A percentile compares a stretch with the other conserved stretches of the same genome.
Conservation (phyloP, 1,140 invertebrate genomes). For the Trichogramma pretiosum region DNA sequence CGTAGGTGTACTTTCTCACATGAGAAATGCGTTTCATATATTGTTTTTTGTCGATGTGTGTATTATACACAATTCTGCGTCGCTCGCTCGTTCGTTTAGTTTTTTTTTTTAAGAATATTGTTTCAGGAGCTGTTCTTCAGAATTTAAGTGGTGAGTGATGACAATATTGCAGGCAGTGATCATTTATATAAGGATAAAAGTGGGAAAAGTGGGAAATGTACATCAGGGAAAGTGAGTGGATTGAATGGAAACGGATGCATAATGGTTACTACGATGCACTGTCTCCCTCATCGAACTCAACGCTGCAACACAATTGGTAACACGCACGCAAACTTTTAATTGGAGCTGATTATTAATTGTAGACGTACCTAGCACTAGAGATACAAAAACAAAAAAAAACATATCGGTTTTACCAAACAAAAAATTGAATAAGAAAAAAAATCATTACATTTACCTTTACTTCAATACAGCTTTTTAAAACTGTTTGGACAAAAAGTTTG, state of each 20-base stretch:
- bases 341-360: conserved; percentile 16
- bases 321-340: conserved; percentile 43
- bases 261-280: conserved; percentile 45
- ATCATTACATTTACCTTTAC: no score
- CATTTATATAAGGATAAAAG: neutral
- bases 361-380: no score
- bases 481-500: no score
- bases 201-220: conserved; percentile 16
- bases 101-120: conserved; percentile 11
- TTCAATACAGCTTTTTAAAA: no score
- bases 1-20: conserved; percentile 27
- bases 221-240: conserved; percentile 26
- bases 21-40: no score
- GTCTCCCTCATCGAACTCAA: conserved; percentile 48
- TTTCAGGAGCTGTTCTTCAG: conserved; percentile 16
- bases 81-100: conserved; percentile 7
- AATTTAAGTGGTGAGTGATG: conserved; percentile 12
- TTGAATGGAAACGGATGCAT: no score
- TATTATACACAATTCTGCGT: conserved; percentile 21
- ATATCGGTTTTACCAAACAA: no score
- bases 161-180: conserved; percentile 12
- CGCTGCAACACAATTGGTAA: conserved; percentile 48
- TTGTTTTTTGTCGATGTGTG: conserved; percentile 23
- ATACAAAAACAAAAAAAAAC: no score
- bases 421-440: no score